These are phyloP conservation scores for Mionectes olivaceus DNA, from an alignment of 2,797 vertebrate species.

Conservation along the genomic window DNA sequence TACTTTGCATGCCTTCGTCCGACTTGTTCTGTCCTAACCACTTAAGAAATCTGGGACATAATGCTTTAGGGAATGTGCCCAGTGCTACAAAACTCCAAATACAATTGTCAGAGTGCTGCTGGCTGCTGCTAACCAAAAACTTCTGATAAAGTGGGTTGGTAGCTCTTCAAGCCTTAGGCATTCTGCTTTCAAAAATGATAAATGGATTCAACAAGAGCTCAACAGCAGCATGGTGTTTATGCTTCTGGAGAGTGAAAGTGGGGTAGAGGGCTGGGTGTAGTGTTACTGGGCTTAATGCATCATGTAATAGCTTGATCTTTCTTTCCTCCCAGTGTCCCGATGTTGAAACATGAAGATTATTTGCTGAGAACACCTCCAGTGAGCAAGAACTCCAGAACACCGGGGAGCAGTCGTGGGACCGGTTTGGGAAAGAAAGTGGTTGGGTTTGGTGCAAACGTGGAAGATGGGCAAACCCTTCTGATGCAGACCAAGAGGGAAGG, in stretches of 20 bases:
- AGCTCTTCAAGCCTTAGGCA: not conserved
- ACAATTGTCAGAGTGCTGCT: not conserved
- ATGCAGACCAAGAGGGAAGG: constrained; percentile 26
- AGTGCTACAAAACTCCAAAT: not conserved
- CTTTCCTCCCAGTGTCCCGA: constrained; percentile 57
- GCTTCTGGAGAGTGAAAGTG: not conserved
- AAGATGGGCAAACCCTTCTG: not conserved
- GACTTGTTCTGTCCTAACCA: not conserved
- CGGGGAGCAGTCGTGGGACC: constrained; percentile 11
- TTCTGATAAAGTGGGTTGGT: not conserved
- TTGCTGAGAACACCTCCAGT: constrained; percentile 7
- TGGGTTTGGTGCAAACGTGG: not conserved
- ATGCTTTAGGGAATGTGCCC: not conserved
- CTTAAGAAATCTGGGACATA: not conserved
- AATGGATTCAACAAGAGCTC: not conserved
- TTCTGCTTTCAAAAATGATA: not conserved
- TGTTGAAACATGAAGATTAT: constrained; percentile 36
- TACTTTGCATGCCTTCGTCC: not conserved
- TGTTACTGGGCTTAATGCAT: not conserved
- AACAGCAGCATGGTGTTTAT: not conserved
- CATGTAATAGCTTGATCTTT: not conserved
- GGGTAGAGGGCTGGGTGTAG: not conserved
- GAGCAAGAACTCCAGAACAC: constrained; percentile 32
- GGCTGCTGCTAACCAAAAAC: not conserved
- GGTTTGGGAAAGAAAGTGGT: constrained; percentile 52